These are phyloP conservation scores for Tachystola acroxantha DNA, from an alignment of 2,888 invertebrate species.

Conservation along the genomic window DNA sequence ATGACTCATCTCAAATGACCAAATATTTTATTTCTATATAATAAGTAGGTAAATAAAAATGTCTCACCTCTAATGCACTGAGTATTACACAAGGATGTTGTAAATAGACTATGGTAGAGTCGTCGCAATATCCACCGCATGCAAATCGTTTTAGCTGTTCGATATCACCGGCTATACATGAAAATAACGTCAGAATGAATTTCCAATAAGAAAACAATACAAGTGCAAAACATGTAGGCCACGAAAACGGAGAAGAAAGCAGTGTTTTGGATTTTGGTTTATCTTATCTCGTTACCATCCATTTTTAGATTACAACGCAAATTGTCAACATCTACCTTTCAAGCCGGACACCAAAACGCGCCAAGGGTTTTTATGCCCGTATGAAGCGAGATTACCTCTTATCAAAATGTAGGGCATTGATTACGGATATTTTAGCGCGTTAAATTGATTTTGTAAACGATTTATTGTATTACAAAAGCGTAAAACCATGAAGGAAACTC, in stretches of 20 bases:
- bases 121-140: constrained; percentile 90
- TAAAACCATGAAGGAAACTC: too few species aligned
- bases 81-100: constrained; percentile 93
- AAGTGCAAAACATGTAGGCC: constrained; percentile 4
- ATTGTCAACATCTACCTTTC: constrained; percentile 80
- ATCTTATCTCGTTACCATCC: constrained; percentile 5
- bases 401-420: constrained; percentile 94
- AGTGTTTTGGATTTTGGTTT: background rate
- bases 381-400: constrained; percentile 91
- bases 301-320: constrained; percentile 16
- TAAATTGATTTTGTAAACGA: background rate
- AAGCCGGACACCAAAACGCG: constrained; percentile 91
- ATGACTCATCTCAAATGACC: constrained; percentile 7
- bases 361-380: constrained; percentile 92
- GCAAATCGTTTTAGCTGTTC: constrained; percentile 90
- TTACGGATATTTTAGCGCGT: constrained; percentile 48
- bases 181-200: constrained; percentile 5
- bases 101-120: constrained; percentile 90
- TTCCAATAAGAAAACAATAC: constrained; percentile 3
- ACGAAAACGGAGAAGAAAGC: background rate
- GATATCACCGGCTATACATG: constrained; percentile 85
- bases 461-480: background rate
- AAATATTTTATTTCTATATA: background rate
- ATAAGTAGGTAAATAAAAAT: background rate
- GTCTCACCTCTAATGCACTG: constrained; percentile 86